phyloP scores from a whole-genome alignment of 2,888 invertebrate species.

The Dolomedes plantarius region DNA sequence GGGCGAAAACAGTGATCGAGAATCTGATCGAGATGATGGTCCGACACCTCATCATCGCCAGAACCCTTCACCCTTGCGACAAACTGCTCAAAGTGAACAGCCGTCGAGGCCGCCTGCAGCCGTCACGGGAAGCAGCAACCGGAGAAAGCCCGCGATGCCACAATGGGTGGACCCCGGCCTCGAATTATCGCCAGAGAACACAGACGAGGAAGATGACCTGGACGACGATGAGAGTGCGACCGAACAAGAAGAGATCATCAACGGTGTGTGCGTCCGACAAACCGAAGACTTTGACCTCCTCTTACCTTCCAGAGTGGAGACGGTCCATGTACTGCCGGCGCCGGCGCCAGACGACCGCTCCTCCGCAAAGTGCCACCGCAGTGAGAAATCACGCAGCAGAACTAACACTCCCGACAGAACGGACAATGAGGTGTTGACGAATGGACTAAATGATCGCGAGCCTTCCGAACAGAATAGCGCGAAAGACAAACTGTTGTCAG shows the following conservation, averaged over 20 bases:
- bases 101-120: neutral
- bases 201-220: conserved; percentile 74
- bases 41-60: neutral
- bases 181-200: conserved; percentile 75
- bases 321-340: conserved; percentile 86
- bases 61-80: conserved; percentile 23
- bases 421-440: conserved; percentile 63
- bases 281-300: conserved; percentile 83
- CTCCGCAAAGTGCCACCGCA: conserved; percentile 28
- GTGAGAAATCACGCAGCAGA: conserved; percentile 30
- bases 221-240: conserved; percentile 75
- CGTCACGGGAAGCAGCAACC: conserved; percentile 74
- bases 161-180: conserved; percentile 96
- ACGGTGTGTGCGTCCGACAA: conserved; percentile 94
- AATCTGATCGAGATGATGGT: conserved; percentile 54
- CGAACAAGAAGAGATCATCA: conserved; percentile 86
- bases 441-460: conserved; percentile 33
- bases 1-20: conserved; percentile 73
- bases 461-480: conserved; percentile 30
- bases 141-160: conserved; percentile 95
- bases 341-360: conserved; percentile 82
- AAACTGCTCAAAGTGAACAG: conserved; percentile 17
- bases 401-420: conserved; percentile 38
- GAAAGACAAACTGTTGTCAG: conserved; percentile 45
- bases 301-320: conserved; percentile 80